A percentile compares a stretch with the other conserved stretches of the same genome.
These are phyloP conservation scores for Epistrophe grossulariae DNA, from an alignment of 2,888 invertebrate genomes.

Conservation along the genomic window DNA sequence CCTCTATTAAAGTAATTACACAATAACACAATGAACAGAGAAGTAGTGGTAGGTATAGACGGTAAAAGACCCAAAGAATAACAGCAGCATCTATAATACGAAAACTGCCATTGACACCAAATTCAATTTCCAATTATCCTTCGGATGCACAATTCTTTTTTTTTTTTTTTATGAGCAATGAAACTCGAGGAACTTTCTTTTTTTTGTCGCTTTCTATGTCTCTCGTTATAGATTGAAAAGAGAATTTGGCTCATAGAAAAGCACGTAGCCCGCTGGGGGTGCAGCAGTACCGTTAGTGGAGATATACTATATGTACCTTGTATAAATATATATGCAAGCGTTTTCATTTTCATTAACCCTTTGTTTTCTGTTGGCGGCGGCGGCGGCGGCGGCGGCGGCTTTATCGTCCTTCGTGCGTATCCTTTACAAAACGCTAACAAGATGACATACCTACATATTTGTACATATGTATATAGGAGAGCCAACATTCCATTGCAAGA, in stretches of 20 bases:
- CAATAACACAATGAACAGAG: conserved; percentile 18
- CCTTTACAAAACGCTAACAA: conserved; percentile 28
- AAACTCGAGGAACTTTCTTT: background rate
- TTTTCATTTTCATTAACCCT: conserved; percentile 66
- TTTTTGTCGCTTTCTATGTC: background rate
- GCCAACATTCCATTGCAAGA: conserved; percentile 59
- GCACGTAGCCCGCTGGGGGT: conserved; percentile 23
- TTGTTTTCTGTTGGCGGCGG: conserved; percentile 18
- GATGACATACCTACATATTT: too few relatives aligned
- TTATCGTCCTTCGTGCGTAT: conserved; percentile 60
- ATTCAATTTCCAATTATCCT: conserved; percentile 75
- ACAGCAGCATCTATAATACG: conserved; percentile 34
- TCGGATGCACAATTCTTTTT: conserved; percentile 38
- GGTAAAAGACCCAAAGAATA: background rate
- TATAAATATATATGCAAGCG: conserved; percentile 31
- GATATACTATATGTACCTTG: too few relatives aligned
- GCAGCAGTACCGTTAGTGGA: conserved; percentile 8
- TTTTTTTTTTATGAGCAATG: conserved; percentile 15
- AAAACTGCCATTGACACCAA: conserved; percentile 71
- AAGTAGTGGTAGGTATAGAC: conserved; percentile 10
- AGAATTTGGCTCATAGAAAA: conserved; percentile 39
- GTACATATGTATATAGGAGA: background rate
- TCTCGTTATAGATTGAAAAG: conserved; percentile 28
- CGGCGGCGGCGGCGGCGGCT: too few relatives aligned
- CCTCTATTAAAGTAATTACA: conserved; percentile 64